Evolutionary conservation across 1,140 invertebrate genomes (phyloP), one percentile per base, ranked within the genome.

Genomic region (Procambarus virginalis): DNA sequence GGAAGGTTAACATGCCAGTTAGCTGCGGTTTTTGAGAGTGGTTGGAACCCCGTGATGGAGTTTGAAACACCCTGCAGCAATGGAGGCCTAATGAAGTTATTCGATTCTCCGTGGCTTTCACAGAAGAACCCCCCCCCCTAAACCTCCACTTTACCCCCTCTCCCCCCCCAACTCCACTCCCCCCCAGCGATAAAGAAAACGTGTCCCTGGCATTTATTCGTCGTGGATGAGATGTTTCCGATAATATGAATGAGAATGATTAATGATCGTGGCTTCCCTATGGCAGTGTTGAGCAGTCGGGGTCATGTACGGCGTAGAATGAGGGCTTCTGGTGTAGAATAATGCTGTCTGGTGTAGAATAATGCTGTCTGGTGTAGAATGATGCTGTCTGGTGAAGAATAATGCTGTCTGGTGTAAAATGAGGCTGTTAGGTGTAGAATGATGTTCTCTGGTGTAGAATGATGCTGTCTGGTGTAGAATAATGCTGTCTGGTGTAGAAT

Each of bases 1-100:
- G 6, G 14, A 34, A 20, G 77, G 48, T 75, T 75, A 70, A 70
- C 78, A 80, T 46, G 78, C 34, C n/a, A 88, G 78, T 81, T 78
- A 88, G 86, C 58, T 81, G 86, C 51, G 86, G 86, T 81, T 9
- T 81, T 9, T 82, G 80, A 60, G 80, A 55, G 84, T 10, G 84
- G 84, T 76, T 14, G 73, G 12, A 55, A 34, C 4, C 20, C 22
- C 49, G 55, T 73, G 83, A 77, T 55, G 49, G 73, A 60, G 51
- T 76, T 58, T 55, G 75, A 76, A 34, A 76, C 84, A 85, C 73
- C 70, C 84, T 70, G 49, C 49, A 70, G n/a, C 58, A 60, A 34
- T 55, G 68, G 60, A 17, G 80, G 22, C 68, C 80, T 82, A 82
- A 82, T 82, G 80, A 82, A 82, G 58, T 68, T 68, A 82, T 68